Evolutionary conservation across 2,888 invertebrate species (phyloP).

Genomic region (Loripinus fragilis): DNA sequence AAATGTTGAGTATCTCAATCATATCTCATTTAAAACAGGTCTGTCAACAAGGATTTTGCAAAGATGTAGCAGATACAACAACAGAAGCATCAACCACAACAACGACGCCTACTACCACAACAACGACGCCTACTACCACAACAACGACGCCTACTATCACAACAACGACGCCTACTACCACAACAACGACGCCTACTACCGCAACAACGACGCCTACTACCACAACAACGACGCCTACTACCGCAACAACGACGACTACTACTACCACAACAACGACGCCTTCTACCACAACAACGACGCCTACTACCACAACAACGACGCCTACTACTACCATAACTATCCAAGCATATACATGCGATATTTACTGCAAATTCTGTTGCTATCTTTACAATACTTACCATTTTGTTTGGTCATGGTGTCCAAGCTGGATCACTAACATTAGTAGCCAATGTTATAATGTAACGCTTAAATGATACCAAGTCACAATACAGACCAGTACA

Average conservation of each 20-base stretch:
- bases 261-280: background rate
- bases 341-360: background rate
- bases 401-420: background rate
- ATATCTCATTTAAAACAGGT: no score
- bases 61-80: no score
- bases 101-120: background rate
- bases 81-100: background rate
- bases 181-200: background rate
- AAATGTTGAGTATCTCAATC: no score
- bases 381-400: background rate
- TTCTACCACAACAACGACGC: background rate
- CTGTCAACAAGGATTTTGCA: no score
- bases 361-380: background rate
- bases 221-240: background rate
- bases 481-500: no score
- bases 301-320: background rate
- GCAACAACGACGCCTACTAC: background rate
- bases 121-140: background rate
- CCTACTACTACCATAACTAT: background rate
- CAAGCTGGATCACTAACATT: background rate
- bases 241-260: background rate
- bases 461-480: no score
- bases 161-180: background rate
- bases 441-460: no score
- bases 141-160: background rate